phyloP scores from a whole-genome alignment of 1,140 invertebrate genomes.

The Acromyrmex heyeri region DNA sequence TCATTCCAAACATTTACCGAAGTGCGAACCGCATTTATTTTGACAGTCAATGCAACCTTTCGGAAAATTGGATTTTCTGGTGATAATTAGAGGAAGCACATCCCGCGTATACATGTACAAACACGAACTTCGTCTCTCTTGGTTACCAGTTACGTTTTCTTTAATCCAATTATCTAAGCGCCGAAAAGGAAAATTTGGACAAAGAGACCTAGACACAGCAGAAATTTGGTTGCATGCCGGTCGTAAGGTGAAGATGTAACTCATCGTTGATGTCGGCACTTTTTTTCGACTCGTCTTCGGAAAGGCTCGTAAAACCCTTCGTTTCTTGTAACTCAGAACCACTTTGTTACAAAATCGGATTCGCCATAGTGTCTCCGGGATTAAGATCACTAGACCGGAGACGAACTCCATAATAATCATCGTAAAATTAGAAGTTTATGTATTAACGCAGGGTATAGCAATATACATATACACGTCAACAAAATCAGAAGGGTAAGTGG shows the following conservation, averaged over 20 bases:
- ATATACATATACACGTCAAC: background rate
- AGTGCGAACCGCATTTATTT: slow-evolving; percentile 18
- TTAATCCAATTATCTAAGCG: slow-evolving; percentile 13
- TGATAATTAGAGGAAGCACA: slow-evolving; percentile 35
- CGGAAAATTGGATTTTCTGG: slow-evolving; percentile 39
- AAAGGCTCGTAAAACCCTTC: slow-evolving; percentile 32
- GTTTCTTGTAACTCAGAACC: slow-evolving; percentile 14
- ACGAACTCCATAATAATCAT: slow-evolving; percentile 24
- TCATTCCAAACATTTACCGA: background rate
- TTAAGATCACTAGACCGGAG: slow-evolving; percentile 5
- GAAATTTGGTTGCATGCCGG: background rate
- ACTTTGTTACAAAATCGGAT: slow-evolving; percentile 29
- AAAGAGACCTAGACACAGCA: background rate
- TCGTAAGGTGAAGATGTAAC: slow-evolving; percentile 31
- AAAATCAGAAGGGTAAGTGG: background rate
- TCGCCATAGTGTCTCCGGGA: slow-evolving; percentile 1
- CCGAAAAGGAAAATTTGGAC: background rate
- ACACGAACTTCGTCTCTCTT: slow-evolving; percentile 5
- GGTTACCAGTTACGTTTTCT: background rate
- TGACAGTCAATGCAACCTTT: slow-evolving; percentile 4
- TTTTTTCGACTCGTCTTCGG: slow-evolving; percentile 1
- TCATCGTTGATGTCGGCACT: slow-evolving; percentile 5
- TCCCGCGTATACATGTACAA: slow-evolving; percentile 24
- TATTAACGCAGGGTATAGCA: too few relatives aligned
- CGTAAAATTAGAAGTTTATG: slow-evolving; percentile 44